Evolutionary conservation across 1,140 invertebrate species (phyloP).

Genomic region (Lamellibrachia luymesi): DNA sequence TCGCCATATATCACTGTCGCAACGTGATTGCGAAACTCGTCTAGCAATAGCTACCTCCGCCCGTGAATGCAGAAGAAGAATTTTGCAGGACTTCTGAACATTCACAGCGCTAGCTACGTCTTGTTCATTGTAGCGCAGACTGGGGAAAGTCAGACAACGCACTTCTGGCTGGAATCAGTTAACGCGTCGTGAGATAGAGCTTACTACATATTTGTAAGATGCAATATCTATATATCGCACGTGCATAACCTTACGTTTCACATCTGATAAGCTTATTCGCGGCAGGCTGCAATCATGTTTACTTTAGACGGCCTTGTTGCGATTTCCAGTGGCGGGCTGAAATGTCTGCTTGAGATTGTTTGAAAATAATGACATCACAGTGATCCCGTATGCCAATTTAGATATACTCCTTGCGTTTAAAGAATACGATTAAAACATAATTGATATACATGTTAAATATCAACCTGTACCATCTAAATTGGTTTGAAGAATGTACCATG

Average conservation of each 20-base stretch:
- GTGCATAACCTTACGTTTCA: background rate
- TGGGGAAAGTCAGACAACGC: background rate
- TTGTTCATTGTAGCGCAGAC: background rate
- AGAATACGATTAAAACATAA: background rate
- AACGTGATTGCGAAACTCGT: background rate
- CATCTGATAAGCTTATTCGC: background rate
- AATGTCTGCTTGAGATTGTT: background rate
- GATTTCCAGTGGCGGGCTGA: background rate
- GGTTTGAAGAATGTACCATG: background rate
- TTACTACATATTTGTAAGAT: background rate
- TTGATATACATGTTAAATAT: background rate
- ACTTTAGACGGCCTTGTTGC: background rate
- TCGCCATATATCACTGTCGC: background rate
- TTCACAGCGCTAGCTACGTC: background rate
- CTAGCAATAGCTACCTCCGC: background rate
- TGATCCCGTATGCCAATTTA: too few species aligned
- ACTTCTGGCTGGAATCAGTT: background rate
- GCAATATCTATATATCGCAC: background rate
- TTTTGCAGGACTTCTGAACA: background rate
- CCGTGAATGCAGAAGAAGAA: background rate
- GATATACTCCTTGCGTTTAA: too few species aligned
- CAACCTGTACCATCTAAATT: background rate
- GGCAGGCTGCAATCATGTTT: background rate
- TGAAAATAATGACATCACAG: background rate
- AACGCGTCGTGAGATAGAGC: background rate